phyloP scores from a whole-genome alignment of 2,797 vertebrate species.

The Artibeus lituratus region DNA sequence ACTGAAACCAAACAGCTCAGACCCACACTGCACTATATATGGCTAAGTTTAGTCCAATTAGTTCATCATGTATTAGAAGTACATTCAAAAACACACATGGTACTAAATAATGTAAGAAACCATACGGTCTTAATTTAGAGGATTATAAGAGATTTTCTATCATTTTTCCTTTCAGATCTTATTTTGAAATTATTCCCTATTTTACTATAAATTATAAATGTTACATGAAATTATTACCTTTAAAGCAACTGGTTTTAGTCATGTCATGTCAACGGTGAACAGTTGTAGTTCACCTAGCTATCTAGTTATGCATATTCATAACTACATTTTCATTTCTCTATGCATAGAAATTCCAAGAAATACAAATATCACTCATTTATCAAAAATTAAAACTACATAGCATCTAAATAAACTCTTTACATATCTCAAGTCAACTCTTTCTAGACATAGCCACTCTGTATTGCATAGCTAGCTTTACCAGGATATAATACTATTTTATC shows the following conservation, averaged over 20 bases:
- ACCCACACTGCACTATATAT: neutral
- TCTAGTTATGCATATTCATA: neutral
- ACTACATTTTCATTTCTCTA: neutral
- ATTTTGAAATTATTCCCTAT: conserved; percentile 28
- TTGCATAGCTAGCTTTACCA: neutral
- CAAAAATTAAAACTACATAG: neutral
- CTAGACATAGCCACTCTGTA: neutral
- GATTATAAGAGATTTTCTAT: neutral
- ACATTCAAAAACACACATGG: neutral
- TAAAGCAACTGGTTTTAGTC: conserved; percentile 12
- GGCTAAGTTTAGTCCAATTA: neutral
- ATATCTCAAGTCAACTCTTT: neutral
- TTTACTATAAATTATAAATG: neutral
- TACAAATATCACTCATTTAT: neutral
- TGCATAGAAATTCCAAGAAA: neutral
- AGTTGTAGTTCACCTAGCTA: neutral
- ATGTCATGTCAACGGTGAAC: neutral
- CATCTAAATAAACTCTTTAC: neutral
- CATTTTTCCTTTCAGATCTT: neutral
- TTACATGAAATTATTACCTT: neutral
- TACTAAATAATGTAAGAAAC: neutral
- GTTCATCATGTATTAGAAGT: neutral
- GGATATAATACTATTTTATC: neutral
- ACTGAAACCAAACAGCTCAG: neutral
- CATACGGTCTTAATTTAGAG: neutral